Evolutionary conservation across 2,797 vertebrate species (phyloP).

Genomic region (Lacerta agilis): DNA sequence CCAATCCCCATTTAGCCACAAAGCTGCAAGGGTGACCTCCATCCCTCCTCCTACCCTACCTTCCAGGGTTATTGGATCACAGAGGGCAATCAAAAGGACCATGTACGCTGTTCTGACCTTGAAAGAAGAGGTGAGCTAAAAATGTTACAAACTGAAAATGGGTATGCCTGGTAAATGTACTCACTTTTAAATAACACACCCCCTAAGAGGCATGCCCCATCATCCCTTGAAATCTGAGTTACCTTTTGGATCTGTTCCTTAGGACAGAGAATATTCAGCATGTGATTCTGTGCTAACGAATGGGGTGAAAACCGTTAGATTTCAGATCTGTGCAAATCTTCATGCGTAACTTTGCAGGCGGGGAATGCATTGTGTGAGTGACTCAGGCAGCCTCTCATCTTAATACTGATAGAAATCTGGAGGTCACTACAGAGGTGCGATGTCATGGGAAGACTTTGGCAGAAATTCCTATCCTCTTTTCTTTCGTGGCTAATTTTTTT

Average conservation of each 20-base stretch:
- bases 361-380: neutral
- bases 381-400: neutral
- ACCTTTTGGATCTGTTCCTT: too few species aligned
- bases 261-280: neutral
- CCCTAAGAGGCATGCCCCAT: neutral
- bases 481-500: accelerated
- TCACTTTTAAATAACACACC: neutral
- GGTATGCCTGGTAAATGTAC: neutral
- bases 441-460: neutral
- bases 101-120: neutral
- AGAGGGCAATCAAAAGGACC: neutral
- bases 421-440: neutral
- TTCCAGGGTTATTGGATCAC: neutral
- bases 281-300: neutral
- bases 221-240: neutral
- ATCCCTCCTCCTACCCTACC: neutral
- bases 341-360: neutral
- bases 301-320: neutral
- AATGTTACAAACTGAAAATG: neutral
- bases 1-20: neutral
- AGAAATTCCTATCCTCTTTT: too few species aligned
- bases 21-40: neutral
- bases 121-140: neutral
- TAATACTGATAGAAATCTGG: neutral
- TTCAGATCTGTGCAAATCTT: neutral